Conservation (phyloP, 2,888 invertebrate genomes). For the Drosophila tripunctata region DNA sequence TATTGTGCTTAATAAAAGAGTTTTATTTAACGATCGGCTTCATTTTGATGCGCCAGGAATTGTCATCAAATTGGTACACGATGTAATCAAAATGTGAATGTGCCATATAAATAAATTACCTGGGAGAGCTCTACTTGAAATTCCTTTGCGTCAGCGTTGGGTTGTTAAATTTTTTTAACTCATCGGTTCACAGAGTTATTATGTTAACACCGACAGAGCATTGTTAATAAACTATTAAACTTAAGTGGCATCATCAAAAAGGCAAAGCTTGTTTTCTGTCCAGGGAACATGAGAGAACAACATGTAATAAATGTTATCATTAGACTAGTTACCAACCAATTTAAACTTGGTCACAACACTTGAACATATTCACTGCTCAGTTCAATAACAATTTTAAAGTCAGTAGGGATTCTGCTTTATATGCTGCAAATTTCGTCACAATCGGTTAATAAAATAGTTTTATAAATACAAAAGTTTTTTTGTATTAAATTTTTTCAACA, state of each 20-base stretch:
- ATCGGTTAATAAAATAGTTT: too few relatives aligned
- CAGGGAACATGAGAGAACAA: neutral
- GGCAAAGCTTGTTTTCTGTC: conserved; percentile 1
- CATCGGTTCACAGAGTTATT: conserved; percentile 23
- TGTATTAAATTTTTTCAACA: too few relatives aligned
- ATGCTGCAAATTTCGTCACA: too few relatives aligned
- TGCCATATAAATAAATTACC: conserved; percentile 33
- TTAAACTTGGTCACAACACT: too few relatives aligned
- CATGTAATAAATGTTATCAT: neutral
- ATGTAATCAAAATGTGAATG: conserved; percentile 33
- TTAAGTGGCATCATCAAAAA: neutral
- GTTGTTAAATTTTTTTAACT: conserved; percentile 34
- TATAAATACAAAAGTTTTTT: too few relatives aligned
- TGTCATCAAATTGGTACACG: conserved; percentile 12
- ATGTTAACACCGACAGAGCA: conserved; percentile 37
- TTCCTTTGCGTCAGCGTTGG: conserved; percentile 23
- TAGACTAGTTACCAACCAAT: too few relatives aligned
- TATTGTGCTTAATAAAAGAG: conserved; percentile 21
- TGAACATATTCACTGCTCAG: too few relatives aligned
- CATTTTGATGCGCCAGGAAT: conserved; percentile 22
- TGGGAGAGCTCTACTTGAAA: conserved; percentile 32
- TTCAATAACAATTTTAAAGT: too few relatives aligned
- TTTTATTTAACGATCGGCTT: conserved; percentile 43
- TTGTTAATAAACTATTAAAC: conserved; percentile 43
- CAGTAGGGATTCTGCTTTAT: too few relatives aligned